Evolutionary conservation across 2,113 vertebrate species (phyloP), one percentile per base, ranked within the genome.

Genomic region (Aphyosemion australe): DNA sequence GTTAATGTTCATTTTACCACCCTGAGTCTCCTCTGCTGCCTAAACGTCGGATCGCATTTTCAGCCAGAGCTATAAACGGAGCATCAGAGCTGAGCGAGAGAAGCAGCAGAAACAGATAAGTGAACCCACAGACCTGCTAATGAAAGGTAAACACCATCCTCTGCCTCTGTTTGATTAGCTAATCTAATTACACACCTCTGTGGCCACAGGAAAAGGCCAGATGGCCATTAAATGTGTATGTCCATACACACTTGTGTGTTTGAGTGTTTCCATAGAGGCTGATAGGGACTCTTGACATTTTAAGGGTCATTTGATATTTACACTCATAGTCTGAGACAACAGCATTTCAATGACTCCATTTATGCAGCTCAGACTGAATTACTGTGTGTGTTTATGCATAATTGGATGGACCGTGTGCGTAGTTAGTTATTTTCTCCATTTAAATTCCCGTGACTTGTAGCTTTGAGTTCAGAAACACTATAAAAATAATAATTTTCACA

Each of bases 71-170:
- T 46, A 61, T 73, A 82, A 59, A 83, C 48, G 64, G 49, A 65
- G 18, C 62, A 31, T 37, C 26, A 48, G n/a, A 53, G 52, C 16
- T 42, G 32, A 41, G 18, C 15, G 52, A 59, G n/a, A n/a, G n/a
- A n/a, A n/a, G n/a, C n/a, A n/a, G n/a, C n/a, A 37, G 48, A 78
- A 58, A 74, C 37, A 2, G 31, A 76, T 50, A 73, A 46, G 54
- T 59, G 70, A 31, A 60, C 54, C 59, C 43, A 60, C 46, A 82
- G 63, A 84, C 78, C 78, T 72, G 65, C 84, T 91, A 89, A 92
- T 91, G 88, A 91, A 90, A 89, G 82, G 81, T 83, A 92, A 92
- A 92, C 90, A 91, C 53, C 68, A 67, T 78, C 71, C 75, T 84
- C 77, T 82, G 68, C 80, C 70, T 74, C 60, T 69, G 80, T 83